Conservation (phyloP, 2,797 vertebrate species). For the Phylloscopus collybita region DNA sequence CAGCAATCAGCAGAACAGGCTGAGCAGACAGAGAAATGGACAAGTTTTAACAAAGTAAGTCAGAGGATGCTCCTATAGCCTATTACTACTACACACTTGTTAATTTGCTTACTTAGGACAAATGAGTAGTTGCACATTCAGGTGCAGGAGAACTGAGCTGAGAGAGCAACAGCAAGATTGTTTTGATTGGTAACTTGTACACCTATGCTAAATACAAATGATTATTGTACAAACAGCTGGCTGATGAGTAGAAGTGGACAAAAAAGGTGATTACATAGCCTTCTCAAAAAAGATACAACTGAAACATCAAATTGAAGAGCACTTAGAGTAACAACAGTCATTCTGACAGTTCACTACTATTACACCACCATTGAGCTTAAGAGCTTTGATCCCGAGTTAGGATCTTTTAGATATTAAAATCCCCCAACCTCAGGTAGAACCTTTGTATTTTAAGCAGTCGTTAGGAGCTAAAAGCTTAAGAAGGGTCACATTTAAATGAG, state of each 20-base stretch:
- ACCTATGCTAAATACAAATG: not conserved
- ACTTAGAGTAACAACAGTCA: not conserved
- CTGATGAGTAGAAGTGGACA: not conserved
- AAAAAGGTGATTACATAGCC: not conserved
- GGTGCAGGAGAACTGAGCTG: not conserved
- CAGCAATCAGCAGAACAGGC: not conserved
- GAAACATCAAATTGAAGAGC: not conserved
- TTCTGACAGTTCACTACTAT: not conserved
- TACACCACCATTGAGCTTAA: not conserved
- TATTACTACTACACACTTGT: not conserved
- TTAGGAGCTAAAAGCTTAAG: not conserved
- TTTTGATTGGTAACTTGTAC: not conserved
- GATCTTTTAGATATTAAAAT: not conserved
- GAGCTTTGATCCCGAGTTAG: not conserved
- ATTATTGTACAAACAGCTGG: not conserved
- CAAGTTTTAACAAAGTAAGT: not conserved
- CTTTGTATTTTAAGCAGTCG: not conserved
- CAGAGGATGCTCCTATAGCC: not conserved
- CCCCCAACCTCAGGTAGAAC: accelerated
- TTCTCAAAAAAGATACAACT: not conserved
- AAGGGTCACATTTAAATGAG: not conserved
- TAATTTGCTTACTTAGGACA: not conserved
- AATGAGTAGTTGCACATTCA: not conserved
- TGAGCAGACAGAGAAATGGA: not conserved
- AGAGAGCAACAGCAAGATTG: not conserved